A percentile compares a stretch with the other conserved stretches of the same genome.
phyloP scores from a whole-genome alignment of 2,888 invertebrate genomes.

The Dicyrtomina minuta region DNA sequence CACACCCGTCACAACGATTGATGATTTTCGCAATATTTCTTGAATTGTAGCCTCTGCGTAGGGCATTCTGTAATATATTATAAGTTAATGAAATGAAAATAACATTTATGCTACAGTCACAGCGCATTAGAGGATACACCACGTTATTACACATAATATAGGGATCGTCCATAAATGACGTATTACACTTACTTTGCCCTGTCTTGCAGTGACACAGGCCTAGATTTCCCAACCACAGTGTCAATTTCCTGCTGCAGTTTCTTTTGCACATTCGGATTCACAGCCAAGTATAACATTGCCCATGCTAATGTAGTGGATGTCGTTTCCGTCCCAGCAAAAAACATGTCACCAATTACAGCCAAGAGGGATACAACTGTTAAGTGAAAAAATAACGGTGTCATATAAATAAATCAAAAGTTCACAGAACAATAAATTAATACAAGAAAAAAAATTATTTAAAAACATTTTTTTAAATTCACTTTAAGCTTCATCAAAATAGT shows the following conservation, averaged over 20 bases:
- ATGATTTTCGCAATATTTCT: constrained; percentile 23
- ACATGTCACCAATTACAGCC: constrained; percentile 35
- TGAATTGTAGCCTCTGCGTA: constrained; percentile 11
- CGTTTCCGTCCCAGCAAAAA: constrained; percentile 38
- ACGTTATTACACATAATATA: no score
- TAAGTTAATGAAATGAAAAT: background rate
- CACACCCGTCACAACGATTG: constrained; percentile 10
- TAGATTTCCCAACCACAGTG: constrained; percentile 26
- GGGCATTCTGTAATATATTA: constrained; percentile 19
- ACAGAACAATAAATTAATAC: no score
- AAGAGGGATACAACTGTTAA: constrained; percentile 31
- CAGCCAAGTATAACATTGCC: constrained; percentile 32
- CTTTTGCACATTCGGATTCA: constrained; percentile 31
- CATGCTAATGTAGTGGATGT: constrained; percentile 34
- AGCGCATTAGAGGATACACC: no score
- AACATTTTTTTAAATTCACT: no score
- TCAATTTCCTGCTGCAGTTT: constrained; percentile 41
- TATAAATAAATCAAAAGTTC: no score
- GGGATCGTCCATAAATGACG: no score
- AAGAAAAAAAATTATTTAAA: no score
- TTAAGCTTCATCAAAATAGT: no score
- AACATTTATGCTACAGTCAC: no score
- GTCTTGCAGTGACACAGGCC: constrained; percentile 35
- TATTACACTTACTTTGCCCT: constrained; percentile 22
- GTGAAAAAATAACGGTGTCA: no score